These are phyloP conservation scores for Limosa lapponica DNA, from an alignment of 2,797 vertebrate genomes.

Conservation along the genomic window DNA sequence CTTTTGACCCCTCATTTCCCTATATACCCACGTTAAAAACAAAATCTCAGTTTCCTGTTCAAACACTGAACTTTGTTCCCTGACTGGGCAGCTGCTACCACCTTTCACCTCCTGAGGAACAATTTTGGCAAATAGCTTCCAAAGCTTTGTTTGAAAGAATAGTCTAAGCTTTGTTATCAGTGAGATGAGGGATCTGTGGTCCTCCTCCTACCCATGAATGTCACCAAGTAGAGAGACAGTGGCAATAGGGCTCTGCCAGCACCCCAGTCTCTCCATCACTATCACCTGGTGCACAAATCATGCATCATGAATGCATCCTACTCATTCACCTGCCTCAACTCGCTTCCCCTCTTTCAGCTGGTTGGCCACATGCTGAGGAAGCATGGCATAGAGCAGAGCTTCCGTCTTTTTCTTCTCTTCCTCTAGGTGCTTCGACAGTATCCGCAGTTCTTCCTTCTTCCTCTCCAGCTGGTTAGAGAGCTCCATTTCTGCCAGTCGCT, in stretches of 20 bases:
- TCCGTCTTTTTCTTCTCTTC: slow-evolving; percentile 84
- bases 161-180: background rate
- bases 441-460: slow-evolving; percentile 83
- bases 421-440: slow-evolving; percentile 82
- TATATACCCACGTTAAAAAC: background rate
- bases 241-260: background rate
- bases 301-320: background rate
- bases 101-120: background rate
- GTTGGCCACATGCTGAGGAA: slow-evolving; percentile 85
- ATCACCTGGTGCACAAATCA: background rate
- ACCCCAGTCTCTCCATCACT: background rate
- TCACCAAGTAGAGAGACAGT: background rate
- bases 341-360: slow-evolving; percentile 84
- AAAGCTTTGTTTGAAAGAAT: background rate
- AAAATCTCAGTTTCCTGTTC: background rate
- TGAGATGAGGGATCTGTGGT: background rate
- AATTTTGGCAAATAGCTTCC: background rate
- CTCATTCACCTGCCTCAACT: slow-evolving; percentile 83
- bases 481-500: slow-evolving; percentile 84
- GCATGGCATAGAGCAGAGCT: slow-evolving; percentile 84
- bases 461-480: slow-evolving; percentile 85
- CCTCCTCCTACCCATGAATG: background rate
- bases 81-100: background rate
- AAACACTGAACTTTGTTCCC: background rate
- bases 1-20: background rate